A percentile compares a stretch with the other conserved stretches of the same genome.
These are phyloP conservation scores for Gobio occitaniae DNA, from an alignment of 2,797 vertebrate genomes.

Conservation along the genomic window DNA sequence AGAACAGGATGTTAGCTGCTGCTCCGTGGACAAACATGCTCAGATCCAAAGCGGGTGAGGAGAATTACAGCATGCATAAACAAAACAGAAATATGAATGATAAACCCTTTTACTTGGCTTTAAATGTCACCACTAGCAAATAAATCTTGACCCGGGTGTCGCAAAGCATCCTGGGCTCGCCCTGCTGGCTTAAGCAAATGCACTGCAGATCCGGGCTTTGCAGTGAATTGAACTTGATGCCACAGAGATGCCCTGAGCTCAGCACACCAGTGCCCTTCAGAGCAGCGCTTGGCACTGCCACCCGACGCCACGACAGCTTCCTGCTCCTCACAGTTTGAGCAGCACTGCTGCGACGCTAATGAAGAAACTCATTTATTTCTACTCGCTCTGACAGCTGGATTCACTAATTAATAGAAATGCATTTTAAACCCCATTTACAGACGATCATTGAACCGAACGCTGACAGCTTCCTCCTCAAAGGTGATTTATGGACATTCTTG, in stretches of 20 bases:
- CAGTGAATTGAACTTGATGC: conserved; percentile 43
- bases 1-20: conserved; percentile 24
- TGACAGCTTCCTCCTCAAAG: background rate
- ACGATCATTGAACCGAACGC: background rate
- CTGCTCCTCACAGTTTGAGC: conserved; percentile 3
- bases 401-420: conserved; percentile 23
- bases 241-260: conserved; percentile 47
- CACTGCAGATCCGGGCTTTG: conserved; percentile 33
- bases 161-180: background rate
- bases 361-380: conserved; percentile 12
- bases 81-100: background rate
- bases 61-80: background rate
- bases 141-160: conserved; percentile 16
- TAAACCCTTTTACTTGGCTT: background rate
- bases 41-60: background rate
- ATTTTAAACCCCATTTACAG: conserved; percentile 16
- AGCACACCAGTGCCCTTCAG: conserved; percentile 43
- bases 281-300: conserved; percentile 28
- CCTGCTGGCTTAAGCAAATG: background rate
- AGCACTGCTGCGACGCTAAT: background rate
- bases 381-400: conserved; percentile 27
- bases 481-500: conserved; percentile 21
- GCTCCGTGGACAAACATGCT: background rate
- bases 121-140: background rate
- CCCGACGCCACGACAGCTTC: conserved; percentile 13